Conservation (phyloP, 1,140 invertebrate species). For the Periplaneta americana region DNA sequence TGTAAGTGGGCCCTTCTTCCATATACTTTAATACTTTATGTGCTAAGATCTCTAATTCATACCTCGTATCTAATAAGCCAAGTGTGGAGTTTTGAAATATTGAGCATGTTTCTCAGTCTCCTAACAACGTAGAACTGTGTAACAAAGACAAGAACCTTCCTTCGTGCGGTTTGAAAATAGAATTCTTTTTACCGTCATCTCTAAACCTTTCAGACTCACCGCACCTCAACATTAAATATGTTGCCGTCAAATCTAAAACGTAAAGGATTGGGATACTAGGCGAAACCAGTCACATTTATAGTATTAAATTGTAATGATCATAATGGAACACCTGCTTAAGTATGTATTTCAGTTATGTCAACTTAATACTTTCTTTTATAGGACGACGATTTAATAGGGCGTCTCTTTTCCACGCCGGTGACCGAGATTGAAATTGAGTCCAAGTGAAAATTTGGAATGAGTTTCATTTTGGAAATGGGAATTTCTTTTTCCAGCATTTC, state of each 20-base stretch:
- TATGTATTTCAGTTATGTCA: too few species aligned
- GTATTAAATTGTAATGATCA: background rate
- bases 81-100: background rate
- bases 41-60: background rate
- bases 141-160: background rate
- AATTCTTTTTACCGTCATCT: background rate
- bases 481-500: too few species aligned
- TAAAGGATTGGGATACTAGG: background rate
- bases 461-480: too few species aligned
- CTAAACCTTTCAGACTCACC: background rate
- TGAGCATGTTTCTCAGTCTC: background rate
- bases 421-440: too few species aligned
- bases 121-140: background rate
- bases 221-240: background rate
- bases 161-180: background rate
- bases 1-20: too few species aligned
- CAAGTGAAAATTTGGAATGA: too few species aligned
- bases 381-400: too few species aligned
- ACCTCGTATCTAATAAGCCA: background rate
- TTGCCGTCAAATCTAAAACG: background rate
- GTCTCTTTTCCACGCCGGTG: too few species aligned
- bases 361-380: too few species aligned
- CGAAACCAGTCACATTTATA: background rate
- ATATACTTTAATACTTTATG: constrained; percentile 4
- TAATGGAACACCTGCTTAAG: background rate